phyloP scores from a whole-genome alignment of 2,113 vertebrate species.

The Panthera tigris region DNA sequence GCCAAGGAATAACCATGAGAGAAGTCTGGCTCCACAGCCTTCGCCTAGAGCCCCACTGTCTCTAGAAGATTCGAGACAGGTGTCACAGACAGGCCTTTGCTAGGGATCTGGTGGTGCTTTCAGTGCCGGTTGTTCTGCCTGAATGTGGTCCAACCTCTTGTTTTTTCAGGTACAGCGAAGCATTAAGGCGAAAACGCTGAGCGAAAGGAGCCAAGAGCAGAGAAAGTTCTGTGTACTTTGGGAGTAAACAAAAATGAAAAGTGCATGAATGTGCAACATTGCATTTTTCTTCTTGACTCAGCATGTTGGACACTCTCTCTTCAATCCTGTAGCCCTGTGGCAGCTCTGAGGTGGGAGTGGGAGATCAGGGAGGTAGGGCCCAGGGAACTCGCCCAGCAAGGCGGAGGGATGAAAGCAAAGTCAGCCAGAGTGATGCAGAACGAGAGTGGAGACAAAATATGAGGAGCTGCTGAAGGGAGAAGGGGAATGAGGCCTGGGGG shows the following conservation, averaged over 20 bases:
- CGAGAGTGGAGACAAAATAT: background rate
- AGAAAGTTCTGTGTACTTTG: background rate
- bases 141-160: background rate
- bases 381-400: background rate
- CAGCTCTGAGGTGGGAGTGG: background rate
- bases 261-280: background rate
- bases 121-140: background rate
- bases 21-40: background rate
- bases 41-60: background rate
- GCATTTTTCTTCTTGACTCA: conserved; percentile 65
- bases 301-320: background rate
- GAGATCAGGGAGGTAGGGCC: background rate
- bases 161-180: conserved; percentile 28
- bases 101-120: background rate
- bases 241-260: conserved; percentile 62
- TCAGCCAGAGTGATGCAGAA: background rate
- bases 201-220: conserved; percentile 25
- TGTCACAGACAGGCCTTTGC: background rate
- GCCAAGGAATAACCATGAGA: background rate
- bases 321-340: background rate
- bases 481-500: background rate
- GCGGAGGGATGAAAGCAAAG: background rate
- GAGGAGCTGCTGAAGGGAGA: background rate
- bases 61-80: background rate
- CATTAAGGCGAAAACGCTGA: conserved; percentile 28